Evolutionary conservation across 2,797 vertebrate species (phyloP).

Genomic region (Megalops cyprinoides): DNA sequence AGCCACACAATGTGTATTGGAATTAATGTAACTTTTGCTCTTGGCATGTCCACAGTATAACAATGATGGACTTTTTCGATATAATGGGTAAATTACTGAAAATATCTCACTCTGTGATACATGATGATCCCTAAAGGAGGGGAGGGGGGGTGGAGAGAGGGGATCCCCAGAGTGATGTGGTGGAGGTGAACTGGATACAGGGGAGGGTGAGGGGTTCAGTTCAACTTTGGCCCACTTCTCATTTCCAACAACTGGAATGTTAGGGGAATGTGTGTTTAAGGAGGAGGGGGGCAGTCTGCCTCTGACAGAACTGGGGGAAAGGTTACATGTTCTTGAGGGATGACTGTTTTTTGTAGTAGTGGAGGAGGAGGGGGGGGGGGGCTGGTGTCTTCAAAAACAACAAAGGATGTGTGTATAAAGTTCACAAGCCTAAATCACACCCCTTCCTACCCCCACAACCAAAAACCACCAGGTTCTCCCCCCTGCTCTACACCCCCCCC

Average conservation of each 20-base stretch:
- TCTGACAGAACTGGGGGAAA: neutral
- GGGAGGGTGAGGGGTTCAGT: neutral
- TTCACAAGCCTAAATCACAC: neutral
- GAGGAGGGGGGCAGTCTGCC: neutral
- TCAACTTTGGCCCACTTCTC: neutral
- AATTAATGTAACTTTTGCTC: too few species aligned
- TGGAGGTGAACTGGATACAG: neutral
- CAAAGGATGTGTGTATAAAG: slow-evolving; percentile 8
- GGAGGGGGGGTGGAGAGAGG: too few species aligned
- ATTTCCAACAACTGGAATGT: neutral
- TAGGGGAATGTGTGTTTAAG: neutral
- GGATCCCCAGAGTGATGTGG: neutral
- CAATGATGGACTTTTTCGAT: too few species aligned
- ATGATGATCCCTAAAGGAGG: too few species aligned
- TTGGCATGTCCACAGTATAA: too few species aligned
- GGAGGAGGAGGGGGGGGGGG: neutral
- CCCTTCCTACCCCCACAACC: neutral
- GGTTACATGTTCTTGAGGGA: neutral
- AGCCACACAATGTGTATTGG: too few species aligned
- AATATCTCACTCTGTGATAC: too few species aligned
- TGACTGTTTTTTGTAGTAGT: neutral
- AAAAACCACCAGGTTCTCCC: neutral
- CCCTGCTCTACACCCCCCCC: too few species aligned
- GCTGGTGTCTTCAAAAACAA: slow-evolving; percentile 1
- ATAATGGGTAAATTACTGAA: too few species aligned